Evolutionary conservation across 2,113 vertebrate species (phyloP).

Genomic region (Dicrurus megarhynchus): DNA sequence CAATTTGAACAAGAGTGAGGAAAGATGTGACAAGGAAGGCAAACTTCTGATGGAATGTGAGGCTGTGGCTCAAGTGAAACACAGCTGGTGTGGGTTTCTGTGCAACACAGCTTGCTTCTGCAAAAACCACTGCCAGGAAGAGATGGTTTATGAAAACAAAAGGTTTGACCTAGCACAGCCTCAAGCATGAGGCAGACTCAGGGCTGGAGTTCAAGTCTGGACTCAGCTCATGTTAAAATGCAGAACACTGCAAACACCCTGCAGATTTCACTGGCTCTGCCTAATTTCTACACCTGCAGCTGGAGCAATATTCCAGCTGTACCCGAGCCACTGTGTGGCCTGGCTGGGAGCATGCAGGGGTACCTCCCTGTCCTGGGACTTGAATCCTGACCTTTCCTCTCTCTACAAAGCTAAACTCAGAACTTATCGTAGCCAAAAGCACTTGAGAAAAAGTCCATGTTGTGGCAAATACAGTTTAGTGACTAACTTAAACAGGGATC

Average conservation of each 20-base stretch:
- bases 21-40: neutral
- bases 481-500: neutral
- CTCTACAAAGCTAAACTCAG: neutral
- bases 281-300: neutral
- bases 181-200: neutral
- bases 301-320: neutral
- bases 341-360: neutral
- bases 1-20: neutral
- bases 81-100: neutral
- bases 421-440: neutral
- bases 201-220: neutral
- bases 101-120: neutral
- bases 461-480: neutral
- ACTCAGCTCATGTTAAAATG: neutral
- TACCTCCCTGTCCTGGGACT: neutral
- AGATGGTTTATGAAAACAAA: neutral
- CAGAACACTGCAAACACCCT: neutral
- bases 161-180: neutral
- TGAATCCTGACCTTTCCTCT: fast-evolving
- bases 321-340: fast-evolving
- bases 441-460: neutral
- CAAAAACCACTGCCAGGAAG: neutral
- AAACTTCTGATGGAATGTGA: neutral
- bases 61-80: neutral
- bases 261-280: neutral